These are phyloP conservation scores for Grapholita molesta DNA, from an alignment of 1,140 invertebrate species.

Conservation along the genomic window DNA sequence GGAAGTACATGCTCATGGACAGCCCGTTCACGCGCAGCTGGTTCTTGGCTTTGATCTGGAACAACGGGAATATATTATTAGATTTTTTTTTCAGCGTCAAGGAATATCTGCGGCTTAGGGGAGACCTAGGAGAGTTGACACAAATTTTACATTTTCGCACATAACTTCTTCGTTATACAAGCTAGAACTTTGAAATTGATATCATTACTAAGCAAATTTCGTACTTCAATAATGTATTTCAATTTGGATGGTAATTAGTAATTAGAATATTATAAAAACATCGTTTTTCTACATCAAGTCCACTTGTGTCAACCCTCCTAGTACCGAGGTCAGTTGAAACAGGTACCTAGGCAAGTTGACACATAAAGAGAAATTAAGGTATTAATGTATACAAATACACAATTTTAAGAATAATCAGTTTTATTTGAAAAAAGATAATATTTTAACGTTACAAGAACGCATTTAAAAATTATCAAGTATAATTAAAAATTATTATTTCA, in stretches of 20 bases:
- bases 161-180: background rate
- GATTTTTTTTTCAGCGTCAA: too few relatives aligned
- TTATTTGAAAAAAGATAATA: too few relatives aligned
- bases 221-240: background rate
- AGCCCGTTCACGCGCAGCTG: conserved; percentile 90
- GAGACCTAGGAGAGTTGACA: background rate
- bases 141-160: background rate
- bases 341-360: background rate
- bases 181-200: background rate
- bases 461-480: too few relatives aligned
- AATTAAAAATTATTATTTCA: too few relatives aligned
- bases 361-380: background rate
- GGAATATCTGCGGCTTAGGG: too few relatives aligned
- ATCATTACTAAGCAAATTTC: background rate
- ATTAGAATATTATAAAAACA: background rate
- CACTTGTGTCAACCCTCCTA: background rate
- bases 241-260: background rate
- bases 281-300: background rate
- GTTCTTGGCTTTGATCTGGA: conserved; percentile 89
- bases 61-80: conserved; percentile 32
- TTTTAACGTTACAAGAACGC: too few relatives aligned
- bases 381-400: background rate
- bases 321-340: background rate
- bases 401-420: too few relatives aligned
- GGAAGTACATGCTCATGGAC: conserved; percentile 87